Base-by-base conservation (phyloP, 1,140 invertebrate species). In the Odontomachus brunneus region DNA sequence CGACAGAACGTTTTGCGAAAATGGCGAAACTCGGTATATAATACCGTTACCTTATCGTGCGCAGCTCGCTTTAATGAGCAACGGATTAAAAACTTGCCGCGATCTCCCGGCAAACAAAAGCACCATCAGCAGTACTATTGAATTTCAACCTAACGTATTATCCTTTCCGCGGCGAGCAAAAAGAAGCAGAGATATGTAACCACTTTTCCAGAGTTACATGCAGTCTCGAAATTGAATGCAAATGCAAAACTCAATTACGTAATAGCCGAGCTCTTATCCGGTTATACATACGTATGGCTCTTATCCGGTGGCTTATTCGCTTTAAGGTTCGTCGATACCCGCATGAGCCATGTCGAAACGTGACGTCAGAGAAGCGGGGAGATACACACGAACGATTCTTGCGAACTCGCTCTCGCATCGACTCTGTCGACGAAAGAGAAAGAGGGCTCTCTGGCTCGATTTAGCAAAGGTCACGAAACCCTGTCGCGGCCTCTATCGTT, bases 201-300 rank as follows among this genome's bases (percentile, higher is more conserved):
- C 48, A 71, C 22, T 14, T 78, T 78, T 69, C 14, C 51, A 33
- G n/a, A 69, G 33, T 78, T 76, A 76, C 44, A 38, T 14, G 38
- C 24, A 38, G 22, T 49, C 24, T 49, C 1, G 38, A 44, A 44
- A 7, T 44, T 11, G 0, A 44, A 44, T 44, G 38, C 38, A 44
- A 51, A 80, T 80, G 48, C 22, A 3, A 80, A 57, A 69, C 65
- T 80, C 65, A 78, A 78, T 78, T 78, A 78, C 49, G 59, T 26
- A 80, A 80, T 71, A 33, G 33, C 33, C 49, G 12, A 24, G 24
- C 33, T 69, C 65, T 80, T 69, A 80, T 80, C 33, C 33, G 75
- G 17, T 71, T 80, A 59, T 33, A 57, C 38, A 44, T 11, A 44
- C 9, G 38, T 5, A 33, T 44, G 38, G 38, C 38, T 44, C 3